A percentile compares a stretch with the other conserved stretches of the same genome.
Conservation (phyloP, 2,797 vertebrate genomes). For the Ispidina picta region DNA sequence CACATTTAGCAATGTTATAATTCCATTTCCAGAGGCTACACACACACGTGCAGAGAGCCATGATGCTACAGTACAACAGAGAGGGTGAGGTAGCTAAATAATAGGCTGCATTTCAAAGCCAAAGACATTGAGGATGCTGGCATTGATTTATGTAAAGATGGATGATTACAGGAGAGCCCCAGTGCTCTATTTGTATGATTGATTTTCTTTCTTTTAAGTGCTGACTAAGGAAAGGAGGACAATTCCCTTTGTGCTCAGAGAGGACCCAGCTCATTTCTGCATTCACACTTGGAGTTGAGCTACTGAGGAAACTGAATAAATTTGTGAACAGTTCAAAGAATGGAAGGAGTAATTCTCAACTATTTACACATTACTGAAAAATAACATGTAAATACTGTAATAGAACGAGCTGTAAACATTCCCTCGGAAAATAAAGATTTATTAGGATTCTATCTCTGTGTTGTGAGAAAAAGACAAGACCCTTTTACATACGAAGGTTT, state of each 20-base stretch:
- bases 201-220: background rate
- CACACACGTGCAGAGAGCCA: accelerated
- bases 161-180: background rate
- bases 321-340: background rate
- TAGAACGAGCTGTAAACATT: background rate
- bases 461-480: background rate
- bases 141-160: background rate
- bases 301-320: background rate
- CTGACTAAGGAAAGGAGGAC: background rate
- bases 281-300: background rate
- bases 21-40: background rate
- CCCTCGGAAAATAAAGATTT: background rate
- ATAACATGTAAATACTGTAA: background rate
- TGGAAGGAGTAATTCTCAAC: background rate
- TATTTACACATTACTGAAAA: background rate
- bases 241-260: background rate
- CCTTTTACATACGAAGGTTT: background rate
- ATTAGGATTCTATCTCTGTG: background rate
- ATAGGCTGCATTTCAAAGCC: background rate
- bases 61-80: background rate
- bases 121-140: background rate
- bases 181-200: background rate
- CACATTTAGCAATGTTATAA: background rate
- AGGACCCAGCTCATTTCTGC: background rate
- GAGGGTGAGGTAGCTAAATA: background rate